Evolutionary conservation across 2,113 vertebrate genomes (phyloP).

Genomic region (Cinclus cinclus): DNA sequence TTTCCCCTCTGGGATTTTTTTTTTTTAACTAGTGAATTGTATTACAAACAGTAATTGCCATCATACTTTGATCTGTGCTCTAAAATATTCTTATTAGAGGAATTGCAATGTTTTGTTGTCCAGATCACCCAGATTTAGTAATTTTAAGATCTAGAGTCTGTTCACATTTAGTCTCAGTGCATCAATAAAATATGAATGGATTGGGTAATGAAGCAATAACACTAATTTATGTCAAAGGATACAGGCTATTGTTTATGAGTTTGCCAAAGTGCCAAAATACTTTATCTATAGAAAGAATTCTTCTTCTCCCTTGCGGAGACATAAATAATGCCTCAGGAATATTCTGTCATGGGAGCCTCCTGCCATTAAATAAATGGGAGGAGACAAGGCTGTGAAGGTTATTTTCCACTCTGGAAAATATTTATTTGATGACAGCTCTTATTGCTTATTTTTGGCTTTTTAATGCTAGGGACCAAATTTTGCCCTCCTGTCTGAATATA

Average conservation of each 20-base stretch:
- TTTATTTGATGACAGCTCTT: background rate
- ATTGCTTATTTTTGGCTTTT: background rate
- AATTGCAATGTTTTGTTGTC: constrained; percentile 46
- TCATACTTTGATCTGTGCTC: constrained; percentile 35
- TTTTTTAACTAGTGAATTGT: constrained; percentile 27
- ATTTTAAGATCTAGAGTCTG: constrained; percentile 44
- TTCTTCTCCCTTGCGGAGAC: constrained; percentile 1
- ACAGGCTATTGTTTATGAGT: constrained; percentile 54
- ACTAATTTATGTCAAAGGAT: constrained; percentile 57
- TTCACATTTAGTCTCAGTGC: constrained; percentile 62
- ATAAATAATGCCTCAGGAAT: background rate
- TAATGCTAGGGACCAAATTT: background rate
- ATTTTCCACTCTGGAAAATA: background rate
- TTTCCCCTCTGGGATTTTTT: background rate
- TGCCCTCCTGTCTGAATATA: background rate
- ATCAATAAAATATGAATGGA: constrained; percentile 67
- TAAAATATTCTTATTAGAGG: constrained; percentile 42
- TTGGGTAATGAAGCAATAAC: constrained; percentile 66
- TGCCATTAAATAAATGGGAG: background rate
- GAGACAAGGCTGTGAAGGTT: background rate
- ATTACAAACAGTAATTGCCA: constrained; percentile 38
- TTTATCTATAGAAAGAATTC: constrained; percentile 2
- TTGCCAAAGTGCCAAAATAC: constrained; percentile 5
- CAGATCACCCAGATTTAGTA: constrained; percentile 54
- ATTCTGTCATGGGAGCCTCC: background rate